phyloP scores from a whole-genome alignment of 2,888 invertebrate genomes.

The Oasisia sp. region DNA sequence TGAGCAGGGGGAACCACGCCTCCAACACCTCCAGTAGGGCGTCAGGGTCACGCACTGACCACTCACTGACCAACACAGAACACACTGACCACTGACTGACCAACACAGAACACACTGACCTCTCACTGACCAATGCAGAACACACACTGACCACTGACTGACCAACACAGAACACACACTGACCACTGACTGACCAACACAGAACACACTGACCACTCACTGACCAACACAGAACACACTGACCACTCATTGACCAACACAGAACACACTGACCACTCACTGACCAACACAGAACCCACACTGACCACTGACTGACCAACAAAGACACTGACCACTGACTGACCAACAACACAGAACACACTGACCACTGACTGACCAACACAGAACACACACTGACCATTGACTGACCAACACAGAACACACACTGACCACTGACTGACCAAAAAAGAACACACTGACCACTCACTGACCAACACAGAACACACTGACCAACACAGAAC shows the following conservation, averaged over 20 bases:
- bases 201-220: no score
- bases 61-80: slow-evolving; percentile 62
- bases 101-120: no score
- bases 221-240: no score
- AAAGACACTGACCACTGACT: slow-evolving; percentile 83
- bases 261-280: background rate
- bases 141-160: slow-evolving; percentile 81
- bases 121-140: no score
- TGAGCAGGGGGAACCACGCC: slow-evolving; percentile 81
- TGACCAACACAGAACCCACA: no score
- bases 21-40: slow-evolving; percentile 82
- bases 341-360: background rate
- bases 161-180: background rate
- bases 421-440: no score
- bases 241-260: slow-evolving; percentile 78
- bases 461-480: no score
- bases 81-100: background rate
- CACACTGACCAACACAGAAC: slow-evolving; percentile 82
- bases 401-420: slow-evolving; percentile 43
- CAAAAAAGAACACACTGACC: no score
- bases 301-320: no score
- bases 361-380: background rate
- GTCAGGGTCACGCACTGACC: slow-evolving; percentile 86
- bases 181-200: no score
- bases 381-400: slow-evolving; percentile 80